Evolutionary conservation across 2,113 vertebrate genomes (phyloP).

Genomic region (Cephalophus harveyi): DNA sequence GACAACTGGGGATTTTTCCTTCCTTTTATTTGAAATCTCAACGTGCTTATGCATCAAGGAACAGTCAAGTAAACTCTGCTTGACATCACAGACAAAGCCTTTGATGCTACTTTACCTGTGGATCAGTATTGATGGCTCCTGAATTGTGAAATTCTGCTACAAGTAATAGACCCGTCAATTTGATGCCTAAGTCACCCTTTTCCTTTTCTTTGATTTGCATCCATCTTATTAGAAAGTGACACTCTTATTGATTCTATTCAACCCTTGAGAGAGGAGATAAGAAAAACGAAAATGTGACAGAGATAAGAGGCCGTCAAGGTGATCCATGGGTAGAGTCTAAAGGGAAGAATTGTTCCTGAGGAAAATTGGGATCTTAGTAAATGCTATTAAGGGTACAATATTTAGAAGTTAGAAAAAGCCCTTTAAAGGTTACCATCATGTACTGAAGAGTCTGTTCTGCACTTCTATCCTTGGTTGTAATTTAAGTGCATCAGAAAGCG

Average conservation of each 20-base stretch:
- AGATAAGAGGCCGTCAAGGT: conserved; percentile 68
- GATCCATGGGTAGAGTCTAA: conserved; percentile 56
- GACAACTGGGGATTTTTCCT: background rate
- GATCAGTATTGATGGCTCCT: conserved; percentile 26
- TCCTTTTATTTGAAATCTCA: conserved; percentile 23
- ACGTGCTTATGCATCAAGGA: background rate
- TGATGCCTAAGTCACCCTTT: conserved; percentile 37
- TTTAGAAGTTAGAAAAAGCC: background rate
- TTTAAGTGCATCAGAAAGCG: background rate
- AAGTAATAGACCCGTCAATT: conserved; percentile 38
- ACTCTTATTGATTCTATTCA: conserved; percentile 63
- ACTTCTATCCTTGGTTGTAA: background rate
- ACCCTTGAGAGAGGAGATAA: conserved; percentile 62
- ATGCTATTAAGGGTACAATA: background rate
- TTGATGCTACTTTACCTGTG: background rate
- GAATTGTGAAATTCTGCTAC: conserved; percentile 41
- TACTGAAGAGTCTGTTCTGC: background rate
- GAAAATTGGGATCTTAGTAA: background rate
- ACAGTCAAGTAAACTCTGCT: background rate
- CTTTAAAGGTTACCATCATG: background rate
- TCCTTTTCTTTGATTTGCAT: conserved; percentile 57
- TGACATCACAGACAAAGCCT: conserved; percentile 22
- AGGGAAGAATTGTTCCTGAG: conserved; percentile 14
- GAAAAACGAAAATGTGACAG: conserved; percentile 63
- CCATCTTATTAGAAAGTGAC: conserved; percentile 70